phyloP scores from a whole-genome alignment of 2,797 vertebrate species.

The Alca torda region DNA sequence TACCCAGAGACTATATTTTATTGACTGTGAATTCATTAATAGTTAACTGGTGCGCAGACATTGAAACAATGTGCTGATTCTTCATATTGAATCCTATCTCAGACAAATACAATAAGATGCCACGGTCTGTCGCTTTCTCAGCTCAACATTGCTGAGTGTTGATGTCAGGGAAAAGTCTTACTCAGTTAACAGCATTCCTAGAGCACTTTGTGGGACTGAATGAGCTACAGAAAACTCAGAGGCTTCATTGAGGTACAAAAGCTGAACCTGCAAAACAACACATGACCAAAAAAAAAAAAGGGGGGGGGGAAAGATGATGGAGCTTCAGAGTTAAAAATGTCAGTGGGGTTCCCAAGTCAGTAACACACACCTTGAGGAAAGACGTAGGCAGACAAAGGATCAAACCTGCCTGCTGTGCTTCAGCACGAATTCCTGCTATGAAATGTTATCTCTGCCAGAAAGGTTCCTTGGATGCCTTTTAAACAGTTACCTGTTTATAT shows the following conservation, averaged over 20 bases:
- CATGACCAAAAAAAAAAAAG: not conserved
- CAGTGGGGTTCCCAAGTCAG: not conserved
- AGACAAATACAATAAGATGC: constrained; percentile 56
- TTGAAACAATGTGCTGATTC: constrained; percentile 53
- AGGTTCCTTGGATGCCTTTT: not conserved
- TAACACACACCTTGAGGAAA: not conserved
- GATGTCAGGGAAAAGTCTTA: constrained; percentile 49
- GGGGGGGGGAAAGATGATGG: not conserved
- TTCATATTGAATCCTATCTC: constrained; percentile 45
- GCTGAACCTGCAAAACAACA: not conserved
- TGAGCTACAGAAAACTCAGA: not conserved
- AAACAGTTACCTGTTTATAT: not conserved
- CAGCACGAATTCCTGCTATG: not conserved
- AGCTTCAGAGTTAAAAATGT: not conserved
- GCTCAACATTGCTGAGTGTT: constrained; percentile 40
- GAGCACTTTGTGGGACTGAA: not conserved
- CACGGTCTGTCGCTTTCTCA: constrained; percentile 31
- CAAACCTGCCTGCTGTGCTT: not conserved
- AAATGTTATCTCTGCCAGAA: not conserved
- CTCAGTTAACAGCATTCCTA: constrained; percentile 31
- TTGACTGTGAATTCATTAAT: constrained; percentile 56
- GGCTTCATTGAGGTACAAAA: not conserved
- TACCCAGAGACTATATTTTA: constrained; percentile 38
- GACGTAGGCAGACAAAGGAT: not conserved
- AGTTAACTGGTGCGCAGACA: constrained; percentile 49